Evolutionary conservation across 2,113 vertebrate species (phyloP).

Genomic region (Pseudorhombus dupliciocellatus): DNA sequence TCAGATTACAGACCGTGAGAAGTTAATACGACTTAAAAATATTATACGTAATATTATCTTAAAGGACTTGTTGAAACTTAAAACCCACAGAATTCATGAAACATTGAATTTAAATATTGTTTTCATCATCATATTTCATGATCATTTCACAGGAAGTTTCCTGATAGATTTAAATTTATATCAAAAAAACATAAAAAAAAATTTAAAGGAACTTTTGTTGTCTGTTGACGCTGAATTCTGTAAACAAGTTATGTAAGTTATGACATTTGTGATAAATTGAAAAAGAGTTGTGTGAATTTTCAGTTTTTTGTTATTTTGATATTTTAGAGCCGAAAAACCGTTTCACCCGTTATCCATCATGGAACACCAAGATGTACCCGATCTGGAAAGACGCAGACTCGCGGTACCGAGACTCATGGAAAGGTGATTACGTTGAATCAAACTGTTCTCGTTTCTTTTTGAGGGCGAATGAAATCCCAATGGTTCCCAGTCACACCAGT

Average conservation of each 20-base stretch:
- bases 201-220: not conserved
- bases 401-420: conserved; percentile 84
- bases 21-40: not conserved
- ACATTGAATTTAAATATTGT: no score
- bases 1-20: not conserved
- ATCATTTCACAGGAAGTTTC: no score
- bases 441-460: not conserved
- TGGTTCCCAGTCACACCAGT: no score
- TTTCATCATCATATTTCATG: no score
- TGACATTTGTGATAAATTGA: not conserved
- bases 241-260: no score
- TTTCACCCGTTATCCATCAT: conserved; percentile 78
- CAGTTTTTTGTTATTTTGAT: not conserved
- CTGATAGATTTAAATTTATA: no score
- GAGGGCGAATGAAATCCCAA: not conserved
- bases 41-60: no score
- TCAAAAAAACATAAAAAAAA: not conserved
- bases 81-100: no score
- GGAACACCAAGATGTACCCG: conserved; percentile 86
- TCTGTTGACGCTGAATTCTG: no score
- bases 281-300: not conserved
- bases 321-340: conserved; percentile 67
- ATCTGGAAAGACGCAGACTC: conserved; percentile 83
- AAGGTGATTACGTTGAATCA: conserved; percentile 74
- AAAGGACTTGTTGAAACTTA: no score